A percentile compares a stretch with the other conserved stretches of the same genome.
Conservation (phyloP, 1,140 invertebrate genomes). For the Brachionus rotundiformis region DNA sequence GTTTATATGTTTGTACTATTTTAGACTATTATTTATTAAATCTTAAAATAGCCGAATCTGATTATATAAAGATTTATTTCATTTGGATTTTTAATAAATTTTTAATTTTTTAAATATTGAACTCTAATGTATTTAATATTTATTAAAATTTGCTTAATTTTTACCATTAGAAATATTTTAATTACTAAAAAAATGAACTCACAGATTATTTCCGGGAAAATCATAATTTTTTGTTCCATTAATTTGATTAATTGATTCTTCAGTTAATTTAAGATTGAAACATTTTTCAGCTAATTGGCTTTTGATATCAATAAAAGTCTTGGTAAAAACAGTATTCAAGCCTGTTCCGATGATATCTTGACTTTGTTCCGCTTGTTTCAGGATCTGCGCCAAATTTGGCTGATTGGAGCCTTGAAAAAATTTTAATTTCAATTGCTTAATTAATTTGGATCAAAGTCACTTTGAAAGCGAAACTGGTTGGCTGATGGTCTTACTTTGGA, state of each 20-base stretch:
- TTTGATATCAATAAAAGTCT: conserved; percentile 3
- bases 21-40: too few relatives aligned
- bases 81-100: too few relatives aligned
- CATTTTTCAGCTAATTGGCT: conserved; percentile 7
- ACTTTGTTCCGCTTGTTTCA: background rate
- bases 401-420: background rate
- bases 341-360: conserved; percentile 13
- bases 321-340: background rate
- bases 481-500: background rate
- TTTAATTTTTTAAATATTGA: too few relatives aligned
- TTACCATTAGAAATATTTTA: too few relatives aligned
- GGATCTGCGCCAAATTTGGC: background rate
- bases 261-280: conserved; percentile 9
- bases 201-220: conserved; percentile 10
- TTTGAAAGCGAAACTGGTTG: conserved; percentile 29
- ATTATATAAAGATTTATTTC: too few relatives aligned
- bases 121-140: too few relatives aligned
- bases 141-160: too few relatives aligned
- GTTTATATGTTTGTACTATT: too few relatives aligned
- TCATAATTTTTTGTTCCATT: conserved; percentile 15
- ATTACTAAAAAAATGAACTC: background rate
- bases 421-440: background rate
- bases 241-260: conserved; percentile 22
- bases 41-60: too few relatives aligned
- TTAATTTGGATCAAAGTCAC: too few relatives aligned